A percentile compares a stretch with the other conserved stretches of the same genome.
Evolutionary conservation across 2,797 vertebrate species (phyloP).

Genomic region (Clarias pachynema): DNA sequence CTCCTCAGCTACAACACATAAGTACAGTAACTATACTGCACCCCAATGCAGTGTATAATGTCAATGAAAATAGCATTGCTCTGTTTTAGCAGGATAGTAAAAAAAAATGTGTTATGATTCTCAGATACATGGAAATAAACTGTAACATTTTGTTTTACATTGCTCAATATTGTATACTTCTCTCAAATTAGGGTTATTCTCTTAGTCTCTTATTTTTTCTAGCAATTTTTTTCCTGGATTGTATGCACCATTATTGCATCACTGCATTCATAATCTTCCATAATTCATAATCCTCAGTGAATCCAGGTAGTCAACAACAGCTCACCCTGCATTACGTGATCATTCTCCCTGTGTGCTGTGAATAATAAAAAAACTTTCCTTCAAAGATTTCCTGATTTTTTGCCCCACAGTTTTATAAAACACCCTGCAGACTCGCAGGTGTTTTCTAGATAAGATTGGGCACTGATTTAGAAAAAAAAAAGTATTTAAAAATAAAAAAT

Average conservation of each 20-base stretch:
- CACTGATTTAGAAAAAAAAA: not conserved
- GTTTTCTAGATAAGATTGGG: not conserved
- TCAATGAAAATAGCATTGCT: no score
- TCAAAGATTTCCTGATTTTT: not conserved
- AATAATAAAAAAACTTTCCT: not conserved
- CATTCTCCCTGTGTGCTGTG: not conserved
- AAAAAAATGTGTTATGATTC: no score
- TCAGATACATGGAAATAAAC: no score
- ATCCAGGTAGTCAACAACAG: not conserved
- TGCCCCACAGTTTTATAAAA: not conserved
- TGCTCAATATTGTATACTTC: not conserved
- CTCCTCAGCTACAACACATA: no score
- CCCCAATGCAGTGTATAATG: no score
- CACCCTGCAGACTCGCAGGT: slow-evolving; percentile 2
- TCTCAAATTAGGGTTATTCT: not conserved
- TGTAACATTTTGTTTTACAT: not conserved
- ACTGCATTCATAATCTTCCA: not conserved
- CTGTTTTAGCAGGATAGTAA: no score
- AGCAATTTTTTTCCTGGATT: not conserved
- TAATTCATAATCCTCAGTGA: not conserved
- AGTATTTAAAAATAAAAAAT: no score
- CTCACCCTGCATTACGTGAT: not conserved
- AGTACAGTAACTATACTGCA: no score
- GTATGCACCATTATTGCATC: not conserved
- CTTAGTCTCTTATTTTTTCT: not conserved